Evolutionary conservation across 2,888 invertebrate species (phyloP), one percentile per base, ranked within the genome.

Genomic region (Dolomedes plantarius): DNA sequence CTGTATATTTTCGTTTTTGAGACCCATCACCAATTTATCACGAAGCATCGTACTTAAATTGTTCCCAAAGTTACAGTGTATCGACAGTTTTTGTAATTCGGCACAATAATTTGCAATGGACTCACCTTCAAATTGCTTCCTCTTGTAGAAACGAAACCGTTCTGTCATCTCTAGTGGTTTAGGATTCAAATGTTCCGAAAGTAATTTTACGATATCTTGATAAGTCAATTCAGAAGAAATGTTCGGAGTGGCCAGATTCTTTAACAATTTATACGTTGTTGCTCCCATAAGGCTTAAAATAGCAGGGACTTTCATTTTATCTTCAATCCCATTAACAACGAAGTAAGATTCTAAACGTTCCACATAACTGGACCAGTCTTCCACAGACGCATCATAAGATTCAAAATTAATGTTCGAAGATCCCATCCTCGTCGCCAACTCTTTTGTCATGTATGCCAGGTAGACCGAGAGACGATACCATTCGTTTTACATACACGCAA

Each of bases 131-230:
- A 75, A 75, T 75, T 75, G 75, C 75, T 75, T 75, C 75, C 75
- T 75, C 75, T 75, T 75, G 75, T 75, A 75, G 75, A 75, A 75
- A 75, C 75, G 75, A 75, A 75, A 75, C 75, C 75, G 75, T 74
- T 74, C 74, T 74, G 74, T 74, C 74, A 74, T 74, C 74, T 74
- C 74, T 64, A 74, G 74, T 74, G 74, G 74, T 74, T 74, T 74
- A 62, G 74, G 74, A 74, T 74, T 74, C 62, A 74, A 74, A 74
- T 74, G 74, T 36, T 74, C 74, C 73, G 73, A 73, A 73, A 73
- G 73, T 73, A 73, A 73, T 73, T 73, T 73, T 73, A 73, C 73
- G 62, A 73, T 73, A 73, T 73, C 73, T 73, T 73, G 62, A 73
- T 73, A 73, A 73, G 73, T 73, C 73, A 73, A 73, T 73, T 62